Base-by-base conservation (phyloP, 1,140 invertebrate species). In the Calephelis nemesis region DNA sequence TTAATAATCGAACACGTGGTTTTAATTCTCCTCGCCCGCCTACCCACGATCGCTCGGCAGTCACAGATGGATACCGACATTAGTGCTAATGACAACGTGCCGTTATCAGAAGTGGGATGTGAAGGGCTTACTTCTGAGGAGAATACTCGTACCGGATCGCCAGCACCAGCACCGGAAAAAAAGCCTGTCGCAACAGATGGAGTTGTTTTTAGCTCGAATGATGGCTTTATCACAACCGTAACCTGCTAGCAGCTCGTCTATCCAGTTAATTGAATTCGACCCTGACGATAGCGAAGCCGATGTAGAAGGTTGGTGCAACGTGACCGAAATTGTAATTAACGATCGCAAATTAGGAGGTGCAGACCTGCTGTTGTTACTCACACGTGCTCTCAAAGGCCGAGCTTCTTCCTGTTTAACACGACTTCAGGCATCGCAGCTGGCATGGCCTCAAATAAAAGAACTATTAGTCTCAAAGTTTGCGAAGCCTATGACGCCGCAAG, bases 371-470 rank as follows among this genome's bases (percentile, higher is more conserved):
- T 10, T 54, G 15, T 3, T 10, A 3, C 50, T 54, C 10, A 66
- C 65, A 15, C 9, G 30, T 39, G 49, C 65, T 5, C 15, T 66
- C 0, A 66, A 15, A 47, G 65, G 65, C 4, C 63, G 63, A 13
- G 64, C 64, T 11, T 11, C 48, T 12, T 10, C 39, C 11, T 13
- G 49, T 42, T 42, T 42, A 65, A 77, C 70, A 0, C 65, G 63
- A 50, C n/a, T 74, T 8, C 54, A 72, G 3, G n/a, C 15, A 7
- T 47, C 66, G 5, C 68, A 77, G 63, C 12, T 77, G n/a, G 62
- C 65, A 69, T 78, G 74, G 70, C 42, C 47, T 11, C 52, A 52
- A 63, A 66, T 77, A 66, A 75, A 77, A 50, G 71, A 77, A 67
- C 9, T 71, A 10, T 54, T 77, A 2, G 13, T 74, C 9, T 62